Evolutionary conservation across 23 tunicate genomes (phyloP), one percentile per base, ranked within the genome.

Genomic region (Diplosoma virens): DNA sequence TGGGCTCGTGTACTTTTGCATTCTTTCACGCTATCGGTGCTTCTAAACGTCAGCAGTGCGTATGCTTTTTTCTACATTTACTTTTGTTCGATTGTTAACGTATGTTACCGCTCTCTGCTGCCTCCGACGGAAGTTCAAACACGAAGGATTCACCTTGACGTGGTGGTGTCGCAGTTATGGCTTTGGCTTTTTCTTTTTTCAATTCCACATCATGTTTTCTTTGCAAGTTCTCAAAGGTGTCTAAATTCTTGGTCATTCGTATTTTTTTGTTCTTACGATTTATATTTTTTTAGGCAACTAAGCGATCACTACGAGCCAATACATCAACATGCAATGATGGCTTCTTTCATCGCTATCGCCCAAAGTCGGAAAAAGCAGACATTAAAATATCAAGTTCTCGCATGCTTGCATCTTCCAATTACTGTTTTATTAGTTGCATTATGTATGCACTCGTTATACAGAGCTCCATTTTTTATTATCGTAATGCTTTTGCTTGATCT

Each of bases 21-120:
- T 75, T 47, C 82, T 35, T 37, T 58, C 9, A 52, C 75, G 17
- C 37, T 90, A 1, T 79, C 97, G 18, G 30, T 73, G 9, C 52
- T 80, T 2, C 29, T 55, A 0, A 36, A 33, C 11, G 24, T 36
- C 20, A 25, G 31, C 45, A 77, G 90, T 32, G 32, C 86, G 7
- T 69, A 79, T 73, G 86, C 86, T 11, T 75, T 84, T 22, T 26
- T 79, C 20, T 90, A 84, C 72, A 84, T 84, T 26, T 73, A 54
- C 34, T 34, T 80, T 21, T 59, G 66, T 25, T 64, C 79, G 1
- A 53, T 78, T 46, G 45, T 70, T 1, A 29, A 33, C 3, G 33
- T 29, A n/a, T 61, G 69, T 61, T 61, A 29, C 9, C 6, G 5
- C 17, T 7, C 41, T 32, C 28, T 35, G 20, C 11, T 23, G 70